These are phyloP conservation scores for Halichoeres trimaculatus DNA, from an alignment of 2,113 vertebrate genomes.

Conservation along the genomic window DNA sequence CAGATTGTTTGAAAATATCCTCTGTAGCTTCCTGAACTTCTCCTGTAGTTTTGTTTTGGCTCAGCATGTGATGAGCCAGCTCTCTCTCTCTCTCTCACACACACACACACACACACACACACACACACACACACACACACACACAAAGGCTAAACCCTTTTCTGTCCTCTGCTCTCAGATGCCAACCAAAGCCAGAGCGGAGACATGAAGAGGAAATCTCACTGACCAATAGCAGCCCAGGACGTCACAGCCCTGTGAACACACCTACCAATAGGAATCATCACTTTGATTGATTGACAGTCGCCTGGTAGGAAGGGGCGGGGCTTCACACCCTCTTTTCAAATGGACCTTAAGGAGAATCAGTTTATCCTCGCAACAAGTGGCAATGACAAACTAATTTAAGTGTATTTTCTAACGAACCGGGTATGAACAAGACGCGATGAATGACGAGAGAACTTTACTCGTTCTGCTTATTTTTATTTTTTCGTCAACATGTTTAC, in stretches of 20 bases:
- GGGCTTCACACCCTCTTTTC: constrained; percentile 38
- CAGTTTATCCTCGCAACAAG: constrained; percentile 33
- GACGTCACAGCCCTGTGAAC: constrained; percentile 43
- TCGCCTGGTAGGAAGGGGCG: constrained; percentile 27
- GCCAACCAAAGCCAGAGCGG: constrained; percentile 97
- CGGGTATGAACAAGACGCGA: constrained; percentile 67
- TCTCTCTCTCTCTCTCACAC: no score
- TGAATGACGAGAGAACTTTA: constrained; percentile 61
- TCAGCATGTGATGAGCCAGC: not conserved
- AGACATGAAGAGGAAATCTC: constrained; percentile 94
- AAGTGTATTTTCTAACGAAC: constrained; percentile 70
- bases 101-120: no score
- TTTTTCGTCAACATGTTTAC: constrained; percentile 87
- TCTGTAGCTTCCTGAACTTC: not conserved
- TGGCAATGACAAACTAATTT: constrained; percentile 57
- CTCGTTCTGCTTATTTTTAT: constrained; percentile 60
- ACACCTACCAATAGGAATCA: constrained; percentile 47
- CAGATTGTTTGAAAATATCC: not conserved
- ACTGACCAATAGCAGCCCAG: constrained; percentile 86
- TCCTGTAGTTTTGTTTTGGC: not conserved
- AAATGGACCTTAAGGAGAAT: constrained; percentile 62
- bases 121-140: no score
- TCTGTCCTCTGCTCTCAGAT: constrained; percentile 83
- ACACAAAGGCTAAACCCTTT: no score
- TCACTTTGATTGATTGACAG: constrained; percentile 29